Conservation (phyloP, 1,140 invertebrate genomes). For the Protaetia brevitarsis region DNA sequence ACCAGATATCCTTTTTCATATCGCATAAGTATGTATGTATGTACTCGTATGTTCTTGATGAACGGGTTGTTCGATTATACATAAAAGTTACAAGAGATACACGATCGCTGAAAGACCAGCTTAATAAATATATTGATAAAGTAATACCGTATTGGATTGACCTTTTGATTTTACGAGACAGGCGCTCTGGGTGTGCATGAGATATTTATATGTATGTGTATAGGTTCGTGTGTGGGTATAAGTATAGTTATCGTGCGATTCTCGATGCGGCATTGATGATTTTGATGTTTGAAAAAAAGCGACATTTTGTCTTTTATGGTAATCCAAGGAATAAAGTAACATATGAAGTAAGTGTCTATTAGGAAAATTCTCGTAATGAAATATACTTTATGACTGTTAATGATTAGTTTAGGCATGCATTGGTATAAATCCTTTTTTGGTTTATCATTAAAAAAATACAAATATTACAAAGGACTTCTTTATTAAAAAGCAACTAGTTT, state of each 20-base stretch:
- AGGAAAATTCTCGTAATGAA: too few relatives aligned
- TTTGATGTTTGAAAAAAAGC: not conserved
- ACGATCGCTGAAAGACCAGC: constrained; percentile 11
- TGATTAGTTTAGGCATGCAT: too few relatives aligned
- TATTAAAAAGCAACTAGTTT: too few relatives aligned
- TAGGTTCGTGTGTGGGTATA: not conserved
- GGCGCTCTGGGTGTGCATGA: not conserved
- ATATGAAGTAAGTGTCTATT: too few relatives aligned
- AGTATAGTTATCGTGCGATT: not conserved
- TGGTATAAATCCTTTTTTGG: too few relatives aligned
- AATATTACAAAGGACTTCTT: too few relatives aligned
- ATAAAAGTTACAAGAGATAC: constrained; percentile 9
- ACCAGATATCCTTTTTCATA: constrained; percentile 14
- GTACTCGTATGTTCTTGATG: too few relatives aligned
- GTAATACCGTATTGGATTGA: constrained; percentile 12
- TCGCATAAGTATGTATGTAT: too few relatives aligned
- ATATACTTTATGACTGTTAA: too few relatives aligned
- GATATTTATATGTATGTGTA: not conserved
- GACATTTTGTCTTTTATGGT: not conserved
- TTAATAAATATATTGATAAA: constrained; percentile 19
- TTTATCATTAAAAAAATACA: too few relatives aligned
- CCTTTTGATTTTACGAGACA: constrained; percentile 17
- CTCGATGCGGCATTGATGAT: constrained; percentile 1
- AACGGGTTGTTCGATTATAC: constrained; percentile 9
- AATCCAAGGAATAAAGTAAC: not conserved